Percentiles rank a stretch among this genome's conserved stretches.
These are phyloP conservation scores for Synanthedon myopaeformis DNA, from an alignment of 2,888 invertebrate genomes.

Conservation along the genomic window DNA sequence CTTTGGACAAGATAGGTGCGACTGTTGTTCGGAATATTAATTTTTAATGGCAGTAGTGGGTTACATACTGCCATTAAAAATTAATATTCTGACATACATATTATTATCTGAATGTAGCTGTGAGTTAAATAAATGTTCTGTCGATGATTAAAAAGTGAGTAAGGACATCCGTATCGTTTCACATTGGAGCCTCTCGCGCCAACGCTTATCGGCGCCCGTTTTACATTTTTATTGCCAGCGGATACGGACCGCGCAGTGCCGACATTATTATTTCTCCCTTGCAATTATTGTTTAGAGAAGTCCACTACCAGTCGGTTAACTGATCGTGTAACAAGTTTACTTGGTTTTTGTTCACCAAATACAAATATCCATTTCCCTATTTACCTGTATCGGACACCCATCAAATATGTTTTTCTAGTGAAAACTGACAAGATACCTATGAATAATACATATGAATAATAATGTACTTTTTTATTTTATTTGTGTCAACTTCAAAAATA, in stretches of 20 bases:
- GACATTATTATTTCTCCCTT: constrained; percentile 64
- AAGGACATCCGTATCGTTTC: constrained; percentile 29
- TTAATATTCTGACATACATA: neutral
- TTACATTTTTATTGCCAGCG: constrained; percentile 70
- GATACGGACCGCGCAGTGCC: constrained; percentile 59
- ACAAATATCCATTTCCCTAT: too few relatives aligned
- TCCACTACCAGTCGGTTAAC: constrained; percentile 9
- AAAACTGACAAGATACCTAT: too few relatives aligned
- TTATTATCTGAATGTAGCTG: constrained; percentile 13
- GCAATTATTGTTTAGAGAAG: constrained; percentile 66
- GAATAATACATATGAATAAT: too few relatives aligned
- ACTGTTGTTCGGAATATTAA: too few relatives aligned
- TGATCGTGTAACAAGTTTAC: neutral
- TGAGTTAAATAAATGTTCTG: neutral
- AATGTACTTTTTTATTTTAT: too few relatives aligned
- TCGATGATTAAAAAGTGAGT: constrained; percentile 2
- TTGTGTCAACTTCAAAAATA: too few relatives aligned
- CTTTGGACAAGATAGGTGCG: too few relatives aligned
- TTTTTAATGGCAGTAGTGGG: too few relatives aligned
- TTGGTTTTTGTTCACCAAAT: too few relatives aligned
- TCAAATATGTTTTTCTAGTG: too few relatives aligned
- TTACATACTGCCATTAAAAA: too few relatives aligned
- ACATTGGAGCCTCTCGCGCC: constrained; percentile 58
- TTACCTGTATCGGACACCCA: too few relatives aligned
- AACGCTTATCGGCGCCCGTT: constrained; percentile 64